phyloP scores from a whole-genome alignment of 2,113 vertebrate genomes.

The Amphiprion percula region DNA sequence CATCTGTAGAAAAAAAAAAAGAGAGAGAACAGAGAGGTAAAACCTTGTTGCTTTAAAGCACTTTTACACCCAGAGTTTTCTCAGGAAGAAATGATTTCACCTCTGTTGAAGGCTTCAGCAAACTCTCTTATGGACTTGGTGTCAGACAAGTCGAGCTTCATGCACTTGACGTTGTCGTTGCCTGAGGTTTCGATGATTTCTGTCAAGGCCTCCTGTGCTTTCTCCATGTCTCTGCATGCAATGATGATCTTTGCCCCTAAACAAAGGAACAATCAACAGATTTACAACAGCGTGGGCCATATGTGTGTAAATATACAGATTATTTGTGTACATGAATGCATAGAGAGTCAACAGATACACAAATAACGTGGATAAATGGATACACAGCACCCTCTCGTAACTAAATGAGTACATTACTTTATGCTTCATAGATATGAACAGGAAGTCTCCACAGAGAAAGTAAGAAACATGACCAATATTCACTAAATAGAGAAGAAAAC shows the following conservation, averaged over 20 bases:
- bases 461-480: neutral
- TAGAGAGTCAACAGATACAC: neutral
- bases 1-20: slow-evolving; percentile 62
- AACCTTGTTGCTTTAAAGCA: neutral
- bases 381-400: slow-evolving; percentile 35
- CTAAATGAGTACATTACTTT: neutral
- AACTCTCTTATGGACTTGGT: slow-evolving; percentile 84
- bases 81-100: slow-evolving; percentile 37
- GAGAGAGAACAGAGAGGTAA: neutral
- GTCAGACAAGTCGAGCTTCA: slow-evolving; percentile 84
- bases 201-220: slow-evolving; percentile 72
- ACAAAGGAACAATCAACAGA: neutral
- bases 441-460: neutral
- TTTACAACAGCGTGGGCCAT: neutral
- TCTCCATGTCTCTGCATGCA: slow-evolving; percentile 82
- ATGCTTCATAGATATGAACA: neutral
- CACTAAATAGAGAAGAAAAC: no score
- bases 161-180: slow-evolving; percentile 73
- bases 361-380: neutral
- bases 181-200: slow-evolving; percentile 78
- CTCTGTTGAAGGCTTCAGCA: slow-evolving; percentile 81
- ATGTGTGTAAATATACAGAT: neutral
- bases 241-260: slow-evolving; percentile 84
- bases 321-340: neutral
- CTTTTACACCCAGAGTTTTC: no score